Evolutionary conservation across 2,113 vertebrate species (phyloP).

Genomic region (Phoxinus phoxinus): DNA sequence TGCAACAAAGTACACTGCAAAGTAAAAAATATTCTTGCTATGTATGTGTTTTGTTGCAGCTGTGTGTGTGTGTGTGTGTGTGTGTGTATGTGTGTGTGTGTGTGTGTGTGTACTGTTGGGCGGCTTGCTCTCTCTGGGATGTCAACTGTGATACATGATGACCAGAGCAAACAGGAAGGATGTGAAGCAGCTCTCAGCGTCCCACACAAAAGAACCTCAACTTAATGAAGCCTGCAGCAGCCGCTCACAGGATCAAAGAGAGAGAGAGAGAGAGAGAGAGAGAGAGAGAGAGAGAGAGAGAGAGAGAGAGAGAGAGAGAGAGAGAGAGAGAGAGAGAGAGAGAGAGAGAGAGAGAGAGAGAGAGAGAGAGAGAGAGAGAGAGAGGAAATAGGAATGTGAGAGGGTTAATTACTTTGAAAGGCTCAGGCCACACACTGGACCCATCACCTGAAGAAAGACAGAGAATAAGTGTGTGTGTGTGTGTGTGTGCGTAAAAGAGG

Average conservation of each 20-base stretch:
- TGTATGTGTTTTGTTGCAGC: neutral
- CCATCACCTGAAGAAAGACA: constrained; percentile 46
- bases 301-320: constrained; percentile 66
- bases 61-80: neutral
- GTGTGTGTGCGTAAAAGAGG: constrained; percentile 20
- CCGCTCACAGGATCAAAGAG: constrained; percentile 39
- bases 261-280: constrained; percentile 35
- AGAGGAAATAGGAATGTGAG: constrained; percentile 45
- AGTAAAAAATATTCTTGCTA: neutral
- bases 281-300: constrained; percentile 37
- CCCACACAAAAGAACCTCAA: constrained; percentile 52
- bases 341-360: constrained; percentile 61
- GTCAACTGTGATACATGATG: constrained; percentile 67
- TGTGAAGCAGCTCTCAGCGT: constrained; percentile 57
- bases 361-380: constrained; percentile 63
- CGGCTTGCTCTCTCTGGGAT: constrained; percentile 61
- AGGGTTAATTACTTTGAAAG: constrained; percentile 51
- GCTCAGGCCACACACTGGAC: constrained; percentile 43
- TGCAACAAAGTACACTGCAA: neutral
- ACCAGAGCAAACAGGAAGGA: constrained; percentile 75
- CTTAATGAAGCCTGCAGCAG: constrained; percentile 54
- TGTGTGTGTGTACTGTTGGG: constrained; percentile 58
- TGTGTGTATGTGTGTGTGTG: constrained; percentile 48
- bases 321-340: constrained; percentile 56
- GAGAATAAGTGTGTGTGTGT: constrained; percentile 34